Evolutionary conservation across 2,113 vertebrate genomes (phyloP).

Genomic region (Cervus canadensis): DNA sequence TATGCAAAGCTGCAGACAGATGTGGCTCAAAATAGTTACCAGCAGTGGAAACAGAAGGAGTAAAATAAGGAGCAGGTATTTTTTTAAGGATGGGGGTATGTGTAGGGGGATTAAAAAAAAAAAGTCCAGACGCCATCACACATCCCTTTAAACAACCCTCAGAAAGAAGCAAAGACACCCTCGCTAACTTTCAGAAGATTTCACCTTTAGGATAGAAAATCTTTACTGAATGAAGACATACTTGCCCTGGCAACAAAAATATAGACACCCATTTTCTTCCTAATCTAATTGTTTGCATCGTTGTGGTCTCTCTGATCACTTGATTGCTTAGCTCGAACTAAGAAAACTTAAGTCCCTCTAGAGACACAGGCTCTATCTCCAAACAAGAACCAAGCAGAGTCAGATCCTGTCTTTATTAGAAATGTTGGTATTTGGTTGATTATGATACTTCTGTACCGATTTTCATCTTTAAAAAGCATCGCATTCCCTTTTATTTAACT

Average conservation of each 20-base stretch:
- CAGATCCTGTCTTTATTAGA: background rate
- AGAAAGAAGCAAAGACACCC: background rate
- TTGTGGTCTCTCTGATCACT: rapidly evolving
- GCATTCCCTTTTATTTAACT: background rate
- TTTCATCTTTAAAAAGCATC: background rate
- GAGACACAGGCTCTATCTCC: background rate
- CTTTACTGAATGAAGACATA: too few species aligned
- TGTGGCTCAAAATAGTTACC: slow-evolving; percentile 17
- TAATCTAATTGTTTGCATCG: too few species aligned
- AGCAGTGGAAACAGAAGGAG: background rate
- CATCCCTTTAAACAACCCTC: background rate
- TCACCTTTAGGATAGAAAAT: background rate
- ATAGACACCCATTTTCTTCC: background rate
- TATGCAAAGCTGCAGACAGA: slow-evolving; percentile 67
- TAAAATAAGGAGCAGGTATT: background rate
- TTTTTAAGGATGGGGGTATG: background rate
- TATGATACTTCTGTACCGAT: background rate
- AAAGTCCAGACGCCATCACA: background rate
- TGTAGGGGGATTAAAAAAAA: background rate
- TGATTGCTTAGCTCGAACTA: background rate
- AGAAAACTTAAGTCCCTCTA: background rate
- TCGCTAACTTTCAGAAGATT: background rate
- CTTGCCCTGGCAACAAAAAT: rapidly evolving
- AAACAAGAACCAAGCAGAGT: background rate
- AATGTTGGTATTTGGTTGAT: background rate